Conservation (phyloP, 2,888 invertebrate genomes). For the Nesidiocoris tenuis region DNA sequence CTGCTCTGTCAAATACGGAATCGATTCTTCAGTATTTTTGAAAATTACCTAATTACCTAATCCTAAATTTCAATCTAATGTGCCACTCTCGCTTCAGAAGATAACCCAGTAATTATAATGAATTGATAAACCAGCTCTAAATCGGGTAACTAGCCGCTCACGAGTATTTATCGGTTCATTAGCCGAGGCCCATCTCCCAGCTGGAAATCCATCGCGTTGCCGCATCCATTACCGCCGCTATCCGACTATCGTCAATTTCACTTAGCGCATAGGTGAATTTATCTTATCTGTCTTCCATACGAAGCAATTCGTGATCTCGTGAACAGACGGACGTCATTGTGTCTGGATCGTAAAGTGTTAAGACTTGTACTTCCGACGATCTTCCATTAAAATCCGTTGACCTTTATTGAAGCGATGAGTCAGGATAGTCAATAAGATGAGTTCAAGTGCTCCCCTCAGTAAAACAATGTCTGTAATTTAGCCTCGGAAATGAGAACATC, state of each 20-base stretch:
- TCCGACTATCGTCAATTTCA: conserved; percentile 26
- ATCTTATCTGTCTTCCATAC: neutral
- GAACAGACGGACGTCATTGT: conserved; percentile 1
- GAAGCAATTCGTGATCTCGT: conserved; percentile 5
- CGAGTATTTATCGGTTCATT: neutral
- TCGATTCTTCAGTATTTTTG: too few relatives aligned
- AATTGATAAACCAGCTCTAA: too few relatives aligned
- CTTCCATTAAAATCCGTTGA: neutral
- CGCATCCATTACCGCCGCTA: conserved; percentile 19
- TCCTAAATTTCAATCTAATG: too few relatives aligned
- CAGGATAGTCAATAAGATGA: neutral
- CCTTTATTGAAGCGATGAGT: neutral
- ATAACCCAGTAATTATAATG: too few relatives aligned
- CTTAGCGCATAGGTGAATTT: conserved; percentile 9
- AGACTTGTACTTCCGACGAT: neutral
- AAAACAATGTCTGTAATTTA: too few relatives aligned
- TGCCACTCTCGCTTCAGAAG: too few relatives aligned
- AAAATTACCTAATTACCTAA: too few relatives aligned
- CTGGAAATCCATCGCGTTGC: neutral
- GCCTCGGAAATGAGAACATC: too few relatives aligned
- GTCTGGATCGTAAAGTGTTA: conserved; percentile 1
- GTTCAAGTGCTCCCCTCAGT: too few relatives aligned
- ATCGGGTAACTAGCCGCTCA: too few relatives aligned
- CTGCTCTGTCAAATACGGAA: too few relatives aligned
- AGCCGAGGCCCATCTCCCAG: neutral